Base-by-base conservation (phyloP, 2,888 invertebrate genomes). In the Drosophila falleni region DNA sequence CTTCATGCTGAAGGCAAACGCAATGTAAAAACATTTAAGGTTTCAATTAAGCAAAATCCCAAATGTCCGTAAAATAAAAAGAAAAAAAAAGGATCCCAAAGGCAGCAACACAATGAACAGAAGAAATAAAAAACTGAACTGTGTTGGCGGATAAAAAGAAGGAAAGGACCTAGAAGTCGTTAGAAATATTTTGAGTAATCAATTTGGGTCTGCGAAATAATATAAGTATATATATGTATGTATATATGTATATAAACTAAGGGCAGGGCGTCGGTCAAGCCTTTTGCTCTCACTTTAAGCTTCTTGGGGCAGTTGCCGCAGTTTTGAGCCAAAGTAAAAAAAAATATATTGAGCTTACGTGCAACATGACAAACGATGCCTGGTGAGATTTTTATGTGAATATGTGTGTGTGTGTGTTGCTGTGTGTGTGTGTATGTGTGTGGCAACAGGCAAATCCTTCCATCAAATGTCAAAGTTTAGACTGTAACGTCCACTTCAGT, bases 401-500 rank as follows among this genome's bases (percentile, higher is more conserved):
- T 51, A n/a, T 31, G 37, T 50, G 35, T 46, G 51, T 31, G 37
- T 50, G 35, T 46, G 51, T 35, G 3, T 46, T 35, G 37, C 53
- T 44, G 44, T 29, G 42, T 65, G 44, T 44, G 44, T 29, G 42
- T 65, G 44, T 47, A 10, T 54, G 37, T 47, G 44, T 66, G 29
- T 42, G 67, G 63, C 70, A 61, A 60, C 64, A 66, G 62, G 64
- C 70, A 83, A 80, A 77, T 76, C 78, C 67, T 70, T 81, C 80
- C 78, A 79, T 89, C 85, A 89, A 84, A 79, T 89, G 89, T 73
- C 86, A 87, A 87, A 84, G 87, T 71, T 86, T 74, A 78, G 80
- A 78, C 64, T 81, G 71, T 73, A 71, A 80, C 80, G 83, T 78
- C 80, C 81, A 84, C 89, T 84, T 81, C 75, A 81, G 80, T 75